phyloP scores from a whole-genome alignment of 2,113 vertebrate species.

The Cathartes aura region DNA sequence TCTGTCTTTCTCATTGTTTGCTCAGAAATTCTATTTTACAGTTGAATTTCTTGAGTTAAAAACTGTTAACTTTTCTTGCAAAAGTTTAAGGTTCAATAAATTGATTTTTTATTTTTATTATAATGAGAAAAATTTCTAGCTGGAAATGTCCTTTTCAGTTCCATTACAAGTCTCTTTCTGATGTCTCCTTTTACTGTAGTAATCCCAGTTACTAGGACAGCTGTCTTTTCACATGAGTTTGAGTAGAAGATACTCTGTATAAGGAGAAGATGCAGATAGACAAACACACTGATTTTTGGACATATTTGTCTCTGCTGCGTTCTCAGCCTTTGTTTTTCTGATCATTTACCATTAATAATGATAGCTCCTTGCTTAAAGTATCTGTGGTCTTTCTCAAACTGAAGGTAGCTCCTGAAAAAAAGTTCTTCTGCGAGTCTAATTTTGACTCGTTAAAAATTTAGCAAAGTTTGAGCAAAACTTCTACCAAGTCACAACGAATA shows the following conservation, averaged over 20 bases:
- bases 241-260: background rate
- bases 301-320: background rate
- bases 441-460: background rate
- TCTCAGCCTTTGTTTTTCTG: background rate
- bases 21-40: background rate
- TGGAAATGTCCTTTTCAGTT: background rate
- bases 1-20: background rate
- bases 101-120: background rate
- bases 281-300: background rate
- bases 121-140: background rate
- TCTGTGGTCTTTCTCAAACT: background rate
- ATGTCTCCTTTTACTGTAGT: background rate
- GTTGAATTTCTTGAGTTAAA: background rate
- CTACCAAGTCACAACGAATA: background rate
- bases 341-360: background rate
- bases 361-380: background rate
- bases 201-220: background rate
- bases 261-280: background rate
- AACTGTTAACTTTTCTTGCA: background rate
- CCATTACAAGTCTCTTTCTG: background rate
- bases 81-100: background rate
- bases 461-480: background rate
- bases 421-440: background rate
- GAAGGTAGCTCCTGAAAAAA: background rate
- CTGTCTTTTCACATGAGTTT: background rate